Percentiles rank a stretch among this genome's conserved stretches.
phyloP scores from a whole-genome alignment of 2,797 vertebrate genomes.

The Hoplostethus mediterraneus region DNA sequence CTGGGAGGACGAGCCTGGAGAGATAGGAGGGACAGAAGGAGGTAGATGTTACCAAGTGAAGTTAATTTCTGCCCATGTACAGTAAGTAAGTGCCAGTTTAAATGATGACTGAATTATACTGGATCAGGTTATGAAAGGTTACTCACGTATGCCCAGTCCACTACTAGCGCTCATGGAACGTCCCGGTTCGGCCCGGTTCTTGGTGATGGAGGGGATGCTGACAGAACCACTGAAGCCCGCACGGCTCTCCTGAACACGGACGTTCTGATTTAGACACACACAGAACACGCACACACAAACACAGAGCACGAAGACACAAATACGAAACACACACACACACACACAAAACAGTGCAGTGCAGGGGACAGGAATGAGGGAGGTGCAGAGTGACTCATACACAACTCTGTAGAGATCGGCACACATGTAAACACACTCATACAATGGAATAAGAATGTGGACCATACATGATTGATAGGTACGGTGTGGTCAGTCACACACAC shows the following conservation, averaged over 20 bases:
- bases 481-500: not conserved
- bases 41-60: not conserved
- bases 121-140: not conserved
- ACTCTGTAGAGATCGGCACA: slow-evolving; percentile 4
- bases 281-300: slow-evolving; percentile 49
- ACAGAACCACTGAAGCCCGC: slow-evolving; percentile 95
- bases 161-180: slow-evolving; percentile 99
- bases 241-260: slow-evolving; percentile 94
- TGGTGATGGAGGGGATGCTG: slow-evolving; percentile 97
- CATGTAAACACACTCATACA: slow-evolving; percentile 17
- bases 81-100: too few species aligned
- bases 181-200: slow-evolving; percentile 93
- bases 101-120: too few species aligned
- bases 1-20: slow-evolving; percentile 91
- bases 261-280: slow-evolving; percentile 86
- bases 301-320: not conserved
- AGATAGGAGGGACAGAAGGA: not conserved
- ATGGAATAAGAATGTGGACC: not conserved
- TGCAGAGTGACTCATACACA: slow-evolving; percentile 25
- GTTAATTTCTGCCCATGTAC: too few species aligned
- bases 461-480: not conserved
- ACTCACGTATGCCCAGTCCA: slow-evolving; percentile 95
- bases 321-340: slow-evolving; percentile 18
- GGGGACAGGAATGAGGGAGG: slow-evolving; percentile 61
- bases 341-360: slow-evolving; percentile 44